A percentile compares a stretch with the other conserved stretches of the same genome.
Evolutionary conservation across 2,888 invertebrate genomes (phyloP).

Genomic region (Agrochola macilenta): DNA sequence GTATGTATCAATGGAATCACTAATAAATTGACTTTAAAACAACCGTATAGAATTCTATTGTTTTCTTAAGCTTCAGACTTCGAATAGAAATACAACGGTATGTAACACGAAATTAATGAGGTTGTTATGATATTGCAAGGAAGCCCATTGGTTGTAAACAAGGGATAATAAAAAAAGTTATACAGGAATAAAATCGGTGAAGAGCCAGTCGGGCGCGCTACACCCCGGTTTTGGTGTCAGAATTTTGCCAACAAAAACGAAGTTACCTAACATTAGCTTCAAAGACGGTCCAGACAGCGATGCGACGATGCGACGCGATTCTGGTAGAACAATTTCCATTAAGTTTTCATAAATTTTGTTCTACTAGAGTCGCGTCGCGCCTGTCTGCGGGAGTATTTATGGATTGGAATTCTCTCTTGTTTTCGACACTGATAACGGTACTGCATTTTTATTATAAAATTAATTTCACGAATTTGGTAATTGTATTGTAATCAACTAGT

Average conservation of each 20-base stretch:
- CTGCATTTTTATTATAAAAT: neutral
- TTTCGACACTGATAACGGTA: neutral
- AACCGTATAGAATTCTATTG: neutral
- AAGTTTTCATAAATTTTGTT: too few species aligned
- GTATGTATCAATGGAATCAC: neutral
- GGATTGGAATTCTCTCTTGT: neutral
- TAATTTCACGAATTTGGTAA: neutral
- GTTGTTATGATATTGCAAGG: neutral
- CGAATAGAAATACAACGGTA: neutral
- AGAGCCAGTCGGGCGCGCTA: neutral
- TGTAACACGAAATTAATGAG: conserved; percentile 9
- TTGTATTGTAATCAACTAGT: neutral
- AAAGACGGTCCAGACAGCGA: too few species aligned
- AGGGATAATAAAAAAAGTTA: neutral
- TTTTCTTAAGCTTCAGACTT: neutral
- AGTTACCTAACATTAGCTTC: neutral
- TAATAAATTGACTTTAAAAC: neutral
- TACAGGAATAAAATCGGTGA: neutral
- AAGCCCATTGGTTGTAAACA: conserved; percentile 12
- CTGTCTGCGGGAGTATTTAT: too few species aligned
- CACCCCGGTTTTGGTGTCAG: neutral
- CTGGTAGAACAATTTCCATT: too few species aligned
- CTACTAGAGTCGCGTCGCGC: too few species aligned
- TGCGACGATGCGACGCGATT: too few species aligned
- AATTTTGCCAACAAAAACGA: neutral